Conservation (phyloP, 2,113 vertebrate species). For the Panthera uncia region DNA sequence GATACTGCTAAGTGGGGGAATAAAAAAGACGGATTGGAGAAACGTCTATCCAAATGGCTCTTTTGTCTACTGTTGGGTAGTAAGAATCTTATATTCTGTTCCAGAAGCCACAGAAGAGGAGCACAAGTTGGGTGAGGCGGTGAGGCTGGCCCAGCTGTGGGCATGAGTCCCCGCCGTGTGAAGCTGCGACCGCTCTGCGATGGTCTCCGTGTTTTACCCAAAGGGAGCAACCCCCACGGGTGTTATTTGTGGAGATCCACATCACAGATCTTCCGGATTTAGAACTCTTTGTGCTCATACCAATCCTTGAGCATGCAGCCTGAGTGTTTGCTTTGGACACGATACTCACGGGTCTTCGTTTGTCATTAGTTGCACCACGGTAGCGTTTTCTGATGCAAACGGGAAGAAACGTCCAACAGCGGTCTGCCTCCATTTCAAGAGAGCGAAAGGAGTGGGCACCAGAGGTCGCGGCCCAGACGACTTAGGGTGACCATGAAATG, state of each 20-base stretch:
- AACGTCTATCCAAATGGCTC: not conserved
- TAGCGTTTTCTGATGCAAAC: not conserved
- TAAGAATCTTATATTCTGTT: not conserved
- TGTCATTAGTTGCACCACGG: not conserved
- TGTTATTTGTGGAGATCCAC: rapidly evolving
- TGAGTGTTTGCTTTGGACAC: not conserved
- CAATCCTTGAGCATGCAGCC: rapidly evolving
- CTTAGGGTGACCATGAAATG: rapidly evolving
- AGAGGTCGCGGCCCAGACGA: rapidly evolving
- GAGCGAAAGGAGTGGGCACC: rapidly evolving
- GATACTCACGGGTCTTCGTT: not conserved
- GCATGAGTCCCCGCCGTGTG: rapidly evolving
- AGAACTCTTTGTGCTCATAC: not conserved
- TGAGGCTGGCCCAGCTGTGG: rapidly evolving
- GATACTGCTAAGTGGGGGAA: not conserved
- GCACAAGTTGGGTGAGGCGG: not conserved
- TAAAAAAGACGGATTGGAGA: not conserved
- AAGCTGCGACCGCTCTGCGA: rapidly evolving
- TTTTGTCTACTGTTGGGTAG: not conserved
- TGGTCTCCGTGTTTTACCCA: rapidly evolving
- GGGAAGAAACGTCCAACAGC: not conserved
- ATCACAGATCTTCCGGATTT: not conserved
- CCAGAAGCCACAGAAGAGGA: rapidly evolving
- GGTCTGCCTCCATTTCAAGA: not conserved
- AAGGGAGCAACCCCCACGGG: not conserved